phyloP scores from a whole-genome alignment of 2,888 invertebrate genomes.

The Argynnis bischoffii region DNA sequence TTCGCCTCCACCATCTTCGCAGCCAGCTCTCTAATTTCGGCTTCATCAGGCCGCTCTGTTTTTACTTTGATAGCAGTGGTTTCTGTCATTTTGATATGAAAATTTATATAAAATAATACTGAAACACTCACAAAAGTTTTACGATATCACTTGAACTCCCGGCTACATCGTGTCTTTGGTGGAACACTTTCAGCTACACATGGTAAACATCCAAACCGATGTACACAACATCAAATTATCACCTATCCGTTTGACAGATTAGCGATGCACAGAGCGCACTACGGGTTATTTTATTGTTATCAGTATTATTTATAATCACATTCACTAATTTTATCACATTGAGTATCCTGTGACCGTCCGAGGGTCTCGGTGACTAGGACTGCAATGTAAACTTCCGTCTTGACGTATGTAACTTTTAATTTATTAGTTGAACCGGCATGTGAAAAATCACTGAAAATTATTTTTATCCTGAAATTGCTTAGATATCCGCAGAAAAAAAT shows the following conservation, averaged over 20 bases:
- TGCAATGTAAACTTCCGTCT: slow-evolving; percentile 57
- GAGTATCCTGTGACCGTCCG: slow-evolving; percentile 27
- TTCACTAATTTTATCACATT: slow-evolving; percentile 29
- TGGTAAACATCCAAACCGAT: slow-evolving; percentile 65
- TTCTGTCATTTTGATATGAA: slow-evolving; percentile 59
- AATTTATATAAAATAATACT: slow-evolving; percentile 1
- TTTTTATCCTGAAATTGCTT: slow-evolving; percentile 39
- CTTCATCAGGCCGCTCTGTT: slow-evolving; percentile 91
- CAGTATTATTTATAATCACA: slow-evolving; percentile 33
- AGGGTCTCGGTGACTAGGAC: slow-evolving; percentile 31
- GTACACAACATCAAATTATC: slow-evolving; percentile 57
- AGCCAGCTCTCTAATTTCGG: slow-evolving; percentile 92
- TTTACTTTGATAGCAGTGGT: slow-evolving; percentile 81
- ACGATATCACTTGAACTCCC: slow-evolving; percentile 35
- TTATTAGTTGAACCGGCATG: slow-evolving; percentile 58
- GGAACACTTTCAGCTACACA: slow-evolving; percentile 58
- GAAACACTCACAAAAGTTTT: slow-evolving; percentile 28
- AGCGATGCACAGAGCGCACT: slow-evolving; percentile 45
- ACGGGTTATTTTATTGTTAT: slow-evolving; percentile 35
- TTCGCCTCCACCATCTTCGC: slow-evolving; percentile 93
- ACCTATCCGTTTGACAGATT: slow-evolving; percentile 68
- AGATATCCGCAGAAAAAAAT: slow-evolving; percentile 47
- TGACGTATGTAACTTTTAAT: slow-evolving; percentile 57
- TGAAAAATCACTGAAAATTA: slow-evolving; percentile 38
- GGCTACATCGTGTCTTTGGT: slow-evolving; percentile 68